These are phyloP conservation scores for Steromphala cineraria DNA, from an alignment of 2,888 invertebrate genomes.

Conservation along the genomic window DNA sequence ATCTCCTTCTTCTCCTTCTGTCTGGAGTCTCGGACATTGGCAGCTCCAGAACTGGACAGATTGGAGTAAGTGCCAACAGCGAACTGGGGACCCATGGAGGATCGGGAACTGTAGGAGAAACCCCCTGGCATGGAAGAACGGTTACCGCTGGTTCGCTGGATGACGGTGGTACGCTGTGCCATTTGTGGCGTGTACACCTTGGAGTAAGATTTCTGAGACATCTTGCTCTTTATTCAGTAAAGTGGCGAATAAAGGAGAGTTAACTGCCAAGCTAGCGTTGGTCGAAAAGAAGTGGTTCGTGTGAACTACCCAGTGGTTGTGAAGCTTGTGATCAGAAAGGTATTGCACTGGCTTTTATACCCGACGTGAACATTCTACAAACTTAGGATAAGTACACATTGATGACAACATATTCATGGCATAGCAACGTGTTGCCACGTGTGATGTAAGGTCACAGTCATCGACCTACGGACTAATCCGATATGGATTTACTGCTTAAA, in stretches of 20 bases:
- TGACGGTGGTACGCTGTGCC: slow-evolving; percentile 23
- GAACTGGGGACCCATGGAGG: slow-evolving; percentile 15
- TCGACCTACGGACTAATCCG: too few species aligned
- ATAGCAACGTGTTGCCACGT: too few species aligned
- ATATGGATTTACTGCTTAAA: too few species aligned
- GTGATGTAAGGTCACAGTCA: too few species aligned
- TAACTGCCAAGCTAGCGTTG: too few species aligned
- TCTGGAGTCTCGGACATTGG: slow-evolving; percentile 74
- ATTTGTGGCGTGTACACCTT: slow-evolving; percentile 21
- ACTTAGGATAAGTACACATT: slow-evolving; percentile 28
- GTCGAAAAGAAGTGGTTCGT: background rate
- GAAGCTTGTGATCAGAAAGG: background rate
- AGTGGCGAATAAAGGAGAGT: too few species aligned
- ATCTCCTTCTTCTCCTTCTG: slow-evolving; percentile 77
- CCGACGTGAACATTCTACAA: background rate
- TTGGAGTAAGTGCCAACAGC: slow-evolving; percentile 46
- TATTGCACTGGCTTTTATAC: background rate
- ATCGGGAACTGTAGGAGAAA: background rate
- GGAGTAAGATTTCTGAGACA: too few species aligned
- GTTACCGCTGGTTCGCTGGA: background rate
- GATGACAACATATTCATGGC: too few species aligned
- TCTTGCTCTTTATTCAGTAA: too few species aligned
- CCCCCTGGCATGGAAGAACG: background rate
- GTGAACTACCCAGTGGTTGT: background rate
- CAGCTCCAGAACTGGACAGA: slow-evolving; percentile 69